Conservation (phyloP, 2,113 vertebrate species). For the Cromileptes altivelis region DNA sequence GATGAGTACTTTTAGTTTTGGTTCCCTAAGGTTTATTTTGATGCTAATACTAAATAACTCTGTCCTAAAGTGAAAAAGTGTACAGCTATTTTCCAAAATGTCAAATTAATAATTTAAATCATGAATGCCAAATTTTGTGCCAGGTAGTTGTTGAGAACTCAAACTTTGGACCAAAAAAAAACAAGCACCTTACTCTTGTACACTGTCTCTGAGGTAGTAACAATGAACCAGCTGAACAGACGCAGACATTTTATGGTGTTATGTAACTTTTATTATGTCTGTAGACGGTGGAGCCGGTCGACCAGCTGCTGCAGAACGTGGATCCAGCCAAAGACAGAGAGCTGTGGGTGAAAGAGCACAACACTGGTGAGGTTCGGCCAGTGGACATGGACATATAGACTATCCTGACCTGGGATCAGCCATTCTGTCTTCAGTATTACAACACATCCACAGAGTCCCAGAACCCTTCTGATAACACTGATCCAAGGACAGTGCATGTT, state of each 20-base stretch:
- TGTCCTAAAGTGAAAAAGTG: too few relatives aligned
- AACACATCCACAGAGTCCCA: constrained; percentile 32
- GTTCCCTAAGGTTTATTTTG: too few relatives aligned
- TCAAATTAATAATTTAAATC: not conserved
- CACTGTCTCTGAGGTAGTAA: not conserved
- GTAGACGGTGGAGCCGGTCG: constrained; percentile 95
- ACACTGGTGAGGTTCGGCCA: constrained; percentile 94
- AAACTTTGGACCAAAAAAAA: not conserved
- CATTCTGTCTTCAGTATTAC: constrained; percentile 9
- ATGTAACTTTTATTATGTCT: constrained; percentile 1
- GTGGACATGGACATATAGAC: constrained; percentile 97
- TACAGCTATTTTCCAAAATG: not conserved
- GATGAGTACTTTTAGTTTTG: too few relatives aligned
- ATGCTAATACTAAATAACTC: too few relatives aligned
- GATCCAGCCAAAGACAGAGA: constrained; percentile 97
- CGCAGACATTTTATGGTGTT: not conserved
- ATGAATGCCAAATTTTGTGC: not conserved
- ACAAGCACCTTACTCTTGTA: too few relatives aligned
- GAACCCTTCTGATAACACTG: constrained; percentile 48
- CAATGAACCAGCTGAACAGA: too few relatives aligned
- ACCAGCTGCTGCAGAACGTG: constrained; percentile 95
- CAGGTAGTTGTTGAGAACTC: too few relatives aligned
- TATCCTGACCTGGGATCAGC: constrained; percentile 44
- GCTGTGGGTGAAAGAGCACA: constrained; percentile 98
- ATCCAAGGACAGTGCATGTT: constrained; percentile 57